Evolutionary conservation across 2,113 vertebrate species (phyloP).

Genomic region (Melozone crissalis): DNA sequence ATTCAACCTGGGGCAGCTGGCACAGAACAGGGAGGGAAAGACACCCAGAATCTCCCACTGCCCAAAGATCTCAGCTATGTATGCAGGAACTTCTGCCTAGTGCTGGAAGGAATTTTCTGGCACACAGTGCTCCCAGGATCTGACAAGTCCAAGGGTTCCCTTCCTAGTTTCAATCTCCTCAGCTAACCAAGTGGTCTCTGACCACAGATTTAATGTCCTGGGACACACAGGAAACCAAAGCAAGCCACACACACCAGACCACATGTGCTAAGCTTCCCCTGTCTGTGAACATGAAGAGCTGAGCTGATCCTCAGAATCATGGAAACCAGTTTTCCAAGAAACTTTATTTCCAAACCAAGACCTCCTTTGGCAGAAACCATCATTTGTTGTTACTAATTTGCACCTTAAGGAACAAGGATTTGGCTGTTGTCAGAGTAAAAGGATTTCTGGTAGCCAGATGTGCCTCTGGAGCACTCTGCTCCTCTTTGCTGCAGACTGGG

Average conservation of each 20-base stretch:
- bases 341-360: not conserved
- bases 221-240: not conserved
- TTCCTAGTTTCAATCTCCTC: not conserved
- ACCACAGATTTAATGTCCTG: not conserved
- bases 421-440: not conserved
- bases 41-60: not conserved
- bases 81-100: not conserved
- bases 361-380: not conserved
- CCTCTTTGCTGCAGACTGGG: not conserved
- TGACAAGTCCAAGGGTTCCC: not conserved
- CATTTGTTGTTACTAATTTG: not conserved
- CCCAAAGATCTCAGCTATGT: not conserved
- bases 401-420: not conserved
- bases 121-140: not conserved
- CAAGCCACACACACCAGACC: not conserved
- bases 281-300: rapidly evolving
- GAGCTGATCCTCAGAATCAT: not conserved
- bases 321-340: not conserved
- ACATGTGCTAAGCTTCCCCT: not conserved
- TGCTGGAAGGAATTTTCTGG: not conserved
- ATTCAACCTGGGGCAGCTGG: not conserved
- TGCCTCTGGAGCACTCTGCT: not conserved
- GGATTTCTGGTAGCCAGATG: not conserved
- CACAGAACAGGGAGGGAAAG: not conserved
- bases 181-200: not conserved